phyloP scores from a whole-genome alignment of 2,113 vertebrate genomes.

The Proteles cristata region DNA sequence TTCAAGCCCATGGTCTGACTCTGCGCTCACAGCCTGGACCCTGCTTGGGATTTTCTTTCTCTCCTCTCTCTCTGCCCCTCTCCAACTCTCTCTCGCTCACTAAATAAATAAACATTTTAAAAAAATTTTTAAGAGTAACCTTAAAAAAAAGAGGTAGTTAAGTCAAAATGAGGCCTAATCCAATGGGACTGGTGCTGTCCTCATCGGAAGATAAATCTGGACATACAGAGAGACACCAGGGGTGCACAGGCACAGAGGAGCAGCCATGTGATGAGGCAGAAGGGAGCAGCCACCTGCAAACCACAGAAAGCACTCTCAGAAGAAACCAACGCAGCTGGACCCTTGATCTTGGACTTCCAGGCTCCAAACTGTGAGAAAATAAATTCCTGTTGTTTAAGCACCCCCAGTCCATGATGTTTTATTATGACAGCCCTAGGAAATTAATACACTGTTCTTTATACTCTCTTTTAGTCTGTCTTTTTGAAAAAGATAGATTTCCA shows the following conservation, averaged over 20 bases:
- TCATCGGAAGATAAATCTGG: not conserved
- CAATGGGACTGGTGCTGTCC: not conserved
- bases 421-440: not conserved
- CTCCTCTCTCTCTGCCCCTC: too few species aligned
- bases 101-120: too few species aligned
- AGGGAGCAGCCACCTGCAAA: not conserved
- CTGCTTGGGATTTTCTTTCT: too few species aligned
- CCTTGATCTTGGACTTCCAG: not conserved
- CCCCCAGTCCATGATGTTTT: not conserved
- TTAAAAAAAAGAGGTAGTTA: too few species aligned
- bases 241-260: accelerated
- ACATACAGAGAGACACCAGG: not conserved
- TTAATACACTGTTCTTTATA: not conserved
- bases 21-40: too few species aligned
- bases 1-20: too few species aligned
- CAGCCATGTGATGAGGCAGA: not conserved
- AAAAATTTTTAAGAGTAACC: too few species aligned
- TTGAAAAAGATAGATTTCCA: not conserved
- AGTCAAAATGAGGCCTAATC: not conserved
- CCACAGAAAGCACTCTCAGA: not conserved
- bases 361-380: not conserved
- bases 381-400: too few species aligned
- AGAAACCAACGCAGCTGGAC: not conserved
- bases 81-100: too few species aligned
- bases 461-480: not conserved